A percentile compares a stretch with the other conserved stretches of the same genome.
These are phyloP conservation scores for Orthosia gracilis DNA, from an alignment of 2,888 invertebrate species.

Conservation along the genomic window DNA sequence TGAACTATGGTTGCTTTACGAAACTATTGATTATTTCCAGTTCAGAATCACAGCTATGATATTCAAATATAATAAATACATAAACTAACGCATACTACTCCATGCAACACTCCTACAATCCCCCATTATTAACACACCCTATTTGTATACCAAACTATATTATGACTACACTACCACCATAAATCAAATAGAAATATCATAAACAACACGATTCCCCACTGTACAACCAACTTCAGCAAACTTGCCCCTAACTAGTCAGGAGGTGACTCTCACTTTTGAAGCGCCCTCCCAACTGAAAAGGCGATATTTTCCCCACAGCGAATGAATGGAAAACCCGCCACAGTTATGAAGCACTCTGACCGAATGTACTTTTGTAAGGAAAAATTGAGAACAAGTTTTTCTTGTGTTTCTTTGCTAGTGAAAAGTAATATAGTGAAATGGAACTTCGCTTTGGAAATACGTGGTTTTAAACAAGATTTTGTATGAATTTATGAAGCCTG, in stretches of 20 bases:
- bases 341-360: slow-evolving; percentile 52
- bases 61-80: too few species aligned
- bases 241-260: slow-evolving; percentile 78
- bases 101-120: neutral
- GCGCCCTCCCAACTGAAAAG: slow-evolving; percentile 69
- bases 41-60: too few species aligned
- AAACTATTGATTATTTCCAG: too few species aligned
- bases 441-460: neutral
- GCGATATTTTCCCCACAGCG: slow-evolving; percentile 62
- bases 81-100: too few species aligned
- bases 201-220: slow-evolving; percentile 59
- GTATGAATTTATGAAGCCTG: neutral
- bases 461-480: neutral
- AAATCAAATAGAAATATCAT: slow-evolving; percentile 40
- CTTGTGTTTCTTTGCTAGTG: slow-evolving; percentile 27
- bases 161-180: neutral
- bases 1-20: too few species aligned
- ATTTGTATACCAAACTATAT: slow-evolving; percentile 15
- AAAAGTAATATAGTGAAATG: slow-evolving; percentile 30
- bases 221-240: slow-evolving; percentile 65
- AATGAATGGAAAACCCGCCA: slow-evolving; percentile 62
- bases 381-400: slow-evolving; percentile 51
- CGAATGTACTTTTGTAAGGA: slow-evolving; percentile 54
- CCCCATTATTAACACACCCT: neutral
- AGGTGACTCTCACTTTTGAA: slow-evolving; percentile 84